Evolutionary conservation across 2,113 vertebrate genomes (phyloP).

Genomic region (Labeo catla): DNA sequence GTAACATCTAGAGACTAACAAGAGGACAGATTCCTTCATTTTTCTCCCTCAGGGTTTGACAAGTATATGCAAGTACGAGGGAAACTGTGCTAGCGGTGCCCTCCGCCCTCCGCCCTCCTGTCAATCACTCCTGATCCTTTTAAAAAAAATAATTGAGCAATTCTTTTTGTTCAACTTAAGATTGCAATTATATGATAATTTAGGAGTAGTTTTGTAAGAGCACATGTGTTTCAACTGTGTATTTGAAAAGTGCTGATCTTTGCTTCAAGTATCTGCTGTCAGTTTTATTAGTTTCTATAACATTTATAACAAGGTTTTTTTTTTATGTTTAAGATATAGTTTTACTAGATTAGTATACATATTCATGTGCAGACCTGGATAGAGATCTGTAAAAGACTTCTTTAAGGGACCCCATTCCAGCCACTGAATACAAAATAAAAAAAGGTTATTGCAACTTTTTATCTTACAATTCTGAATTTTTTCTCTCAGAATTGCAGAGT

Average conservation of each 20-base stretch:
- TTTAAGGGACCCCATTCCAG: no score
- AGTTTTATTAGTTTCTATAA: not conserved
- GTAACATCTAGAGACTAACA: slow-evolving; percentile 9
- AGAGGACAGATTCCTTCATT: not conserved
- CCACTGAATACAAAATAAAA: no score
- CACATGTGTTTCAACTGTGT: not conserved
- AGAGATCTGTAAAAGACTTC: not conserved
- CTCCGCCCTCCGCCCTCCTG: not conserved
- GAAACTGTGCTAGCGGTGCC: not conserved
- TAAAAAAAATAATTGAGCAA: not conserved
- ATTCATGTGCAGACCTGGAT: not conserved
- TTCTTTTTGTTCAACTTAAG: not conserved
- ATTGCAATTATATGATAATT: not conserved
- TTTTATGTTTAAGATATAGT: not conserved
- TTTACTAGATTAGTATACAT: not conserved
- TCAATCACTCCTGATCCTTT: slow-evolving; percentile 12
- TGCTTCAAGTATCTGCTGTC: not conserved
- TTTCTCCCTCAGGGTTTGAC: not conserved
- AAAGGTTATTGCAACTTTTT: no score
- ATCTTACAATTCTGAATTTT: no score
- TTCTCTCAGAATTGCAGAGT: no score
- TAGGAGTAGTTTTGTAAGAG: not conserved
- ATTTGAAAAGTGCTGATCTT: not conserved
- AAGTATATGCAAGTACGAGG: not conserved
- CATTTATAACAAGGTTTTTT: not conserved